Conservation (phyloP, 37 sponge, comb jelly and placozoan species). For the Corticium candelabrum region DNA sequence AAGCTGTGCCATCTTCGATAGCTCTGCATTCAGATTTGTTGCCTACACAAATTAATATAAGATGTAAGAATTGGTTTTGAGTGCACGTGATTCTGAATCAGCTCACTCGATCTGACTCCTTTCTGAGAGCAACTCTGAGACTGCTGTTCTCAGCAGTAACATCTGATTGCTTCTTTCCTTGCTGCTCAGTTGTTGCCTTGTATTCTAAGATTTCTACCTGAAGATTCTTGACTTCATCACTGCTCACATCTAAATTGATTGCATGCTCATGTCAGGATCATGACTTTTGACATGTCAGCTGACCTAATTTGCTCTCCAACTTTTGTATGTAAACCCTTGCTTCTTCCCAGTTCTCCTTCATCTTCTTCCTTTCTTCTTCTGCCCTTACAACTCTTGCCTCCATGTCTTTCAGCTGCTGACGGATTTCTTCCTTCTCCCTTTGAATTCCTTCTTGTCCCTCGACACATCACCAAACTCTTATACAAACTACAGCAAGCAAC, state of each 20-base stretch:
- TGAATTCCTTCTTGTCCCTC: constrained; percentile 7
- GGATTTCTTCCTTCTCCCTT: not conserved
- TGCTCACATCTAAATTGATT: not conserved
- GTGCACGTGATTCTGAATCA: too few species aligned
- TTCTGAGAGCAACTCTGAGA: too few species aligned
- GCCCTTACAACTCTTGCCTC: not conserved
- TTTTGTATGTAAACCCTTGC: not conserved
- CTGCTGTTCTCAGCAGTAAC: not conserved
- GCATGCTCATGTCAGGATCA: not conserved
- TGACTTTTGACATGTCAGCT: too few species aligned
- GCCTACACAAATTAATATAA: too few species aligned
- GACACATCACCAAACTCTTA: not conserved
- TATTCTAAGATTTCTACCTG: not conserved
- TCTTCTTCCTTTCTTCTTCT: not conserved
- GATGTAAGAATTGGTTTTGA: too few species aligned
- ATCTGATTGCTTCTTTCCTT: not conserved
- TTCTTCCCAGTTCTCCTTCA: not conserved
- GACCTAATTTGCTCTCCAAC: too few species aligned
- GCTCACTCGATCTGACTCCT: too few species aligned
- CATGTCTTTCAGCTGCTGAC: not conserved
- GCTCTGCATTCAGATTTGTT: too few species aligned
- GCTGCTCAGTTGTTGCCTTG: not conserved
- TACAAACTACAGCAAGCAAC: constrained; percentile 6
- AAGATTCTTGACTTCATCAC: not conserved
- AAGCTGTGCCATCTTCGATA: too few species aligned